Evolutionary conservation across 2,888 invertebrate species (phyloP).

Genomic region (Melipona bicolor): DNA sequence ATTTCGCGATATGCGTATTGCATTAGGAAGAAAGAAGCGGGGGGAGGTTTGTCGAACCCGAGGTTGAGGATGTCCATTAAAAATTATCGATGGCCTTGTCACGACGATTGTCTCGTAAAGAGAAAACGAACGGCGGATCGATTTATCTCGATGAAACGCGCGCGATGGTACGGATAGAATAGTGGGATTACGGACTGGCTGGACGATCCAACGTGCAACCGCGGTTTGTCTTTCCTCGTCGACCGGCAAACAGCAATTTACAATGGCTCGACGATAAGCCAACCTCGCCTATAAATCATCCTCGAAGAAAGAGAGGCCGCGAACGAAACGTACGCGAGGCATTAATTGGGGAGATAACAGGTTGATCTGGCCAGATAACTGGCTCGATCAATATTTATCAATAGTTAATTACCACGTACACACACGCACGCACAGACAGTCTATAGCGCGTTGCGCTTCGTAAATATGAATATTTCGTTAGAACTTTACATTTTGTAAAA

Average conservation of each 20-base stretch:
- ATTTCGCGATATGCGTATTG: not conserved
- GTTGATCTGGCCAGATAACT: constrained; percentile 32
- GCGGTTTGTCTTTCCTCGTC: constrained; percentile 18
- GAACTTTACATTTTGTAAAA: no score
- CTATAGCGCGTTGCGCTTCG: no score
- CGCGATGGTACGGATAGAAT: constrained; percentile 20
- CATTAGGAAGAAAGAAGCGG: no score
- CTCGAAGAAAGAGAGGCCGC: constrained; percentile 30
- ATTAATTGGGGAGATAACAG: constrained; percentile 47
- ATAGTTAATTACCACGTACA: constrained; percentile 18
- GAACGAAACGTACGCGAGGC: constrained; percentile 28
- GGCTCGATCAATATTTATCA: constrained; percentile 52
- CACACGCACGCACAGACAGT: no score
- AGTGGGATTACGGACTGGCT: constrained; percentile 6
- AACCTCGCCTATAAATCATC: constrained; percentile 45
- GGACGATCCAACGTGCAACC: constrained; percentile 1
- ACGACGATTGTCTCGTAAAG: not conserved
- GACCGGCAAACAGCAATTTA: constrained; percentile 37
- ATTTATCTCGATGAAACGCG: constrained; percentile 1
- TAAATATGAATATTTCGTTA: no score
- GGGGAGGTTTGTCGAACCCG: not conserved
- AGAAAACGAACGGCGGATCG: constrained; percentile 3
- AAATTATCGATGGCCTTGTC: not conserved
- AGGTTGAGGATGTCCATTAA: not conserved
- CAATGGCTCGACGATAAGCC: constrained; percentile 26